Percentiles rank a stretch among this genome's conserved stretches.
Conservation (phyloP, 2,113 vertebrate genomes). For the Paedocypris sp. region DNA sequence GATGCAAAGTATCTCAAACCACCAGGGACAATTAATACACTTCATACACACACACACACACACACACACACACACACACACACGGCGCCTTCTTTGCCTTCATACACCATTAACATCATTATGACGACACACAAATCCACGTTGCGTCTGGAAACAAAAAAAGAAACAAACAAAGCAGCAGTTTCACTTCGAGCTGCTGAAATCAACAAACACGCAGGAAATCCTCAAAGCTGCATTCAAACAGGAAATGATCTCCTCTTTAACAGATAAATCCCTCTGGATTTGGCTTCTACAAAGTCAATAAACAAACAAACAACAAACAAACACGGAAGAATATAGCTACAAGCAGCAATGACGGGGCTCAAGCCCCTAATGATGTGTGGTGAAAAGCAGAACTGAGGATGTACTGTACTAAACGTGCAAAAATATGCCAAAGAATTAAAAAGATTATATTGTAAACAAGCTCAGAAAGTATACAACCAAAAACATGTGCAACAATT, state of each 20-base stretch:
- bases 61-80: too few relatives aligned
- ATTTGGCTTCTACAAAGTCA: conserved; percentile 41
- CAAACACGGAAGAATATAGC: too few relatives aligned
- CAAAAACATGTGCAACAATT: too few relatives aligned
- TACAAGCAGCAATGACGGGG: too few relatives aligned
- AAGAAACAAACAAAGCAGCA: conserved; percentile 8
- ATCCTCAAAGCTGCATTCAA: conserved; percentile 30
- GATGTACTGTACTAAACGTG: too few relatives aligned
- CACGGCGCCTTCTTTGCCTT: conserved; percentile 43
- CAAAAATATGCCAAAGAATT: too few relatives aligned
- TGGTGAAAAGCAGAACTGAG: too few relatives aligned
- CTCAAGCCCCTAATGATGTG: too few relatives aligned
- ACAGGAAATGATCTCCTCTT: conserved; percentile 50
- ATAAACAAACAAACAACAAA: conserved; percentile 47
- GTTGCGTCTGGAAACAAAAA: conserved; percentile 1
- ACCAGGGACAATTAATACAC: conserved; percentile 26
- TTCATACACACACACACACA: neutral
- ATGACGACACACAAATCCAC: conserved; percentile 4
- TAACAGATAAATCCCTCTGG: conserved; percentile 55
- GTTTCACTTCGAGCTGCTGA: neutral
- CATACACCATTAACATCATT: conserved; percentile 46
- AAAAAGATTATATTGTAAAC: too few relatives aligned
- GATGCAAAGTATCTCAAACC: conserved; percentile 48
- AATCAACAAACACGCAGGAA: conserved; percentile 3
- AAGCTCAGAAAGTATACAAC: too few relatives aligned